Base-by-base conservation (phyloP, 2,797 vertebrate genomes). In the Ibycter americanus region DNA sequence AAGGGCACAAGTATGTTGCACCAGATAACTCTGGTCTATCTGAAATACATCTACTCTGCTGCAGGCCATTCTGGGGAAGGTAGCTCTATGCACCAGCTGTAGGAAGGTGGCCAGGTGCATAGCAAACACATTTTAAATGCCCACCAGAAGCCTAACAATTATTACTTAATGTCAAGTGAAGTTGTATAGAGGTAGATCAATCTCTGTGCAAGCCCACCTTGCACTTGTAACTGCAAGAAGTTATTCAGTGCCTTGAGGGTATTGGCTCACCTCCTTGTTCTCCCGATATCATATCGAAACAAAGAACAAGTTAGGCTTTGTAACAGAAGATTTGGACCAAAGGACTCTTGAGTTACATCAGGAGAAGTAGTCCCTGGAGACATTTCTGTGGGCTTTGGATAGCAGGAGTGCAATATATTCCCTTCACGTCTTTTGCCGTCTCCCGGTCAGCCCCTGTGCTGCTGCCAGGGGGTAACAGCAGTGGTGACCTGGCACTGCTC, bases 391-490 rank as follows among this genome's bases (percentile, higher is more conserved):
- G 21, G 47, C 55, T 54, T 32, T 65, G 68, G 71, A n/a, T 52
- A 56, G 46, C 66, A 65, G 42, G 46, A 94, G 27, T 26, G 29
- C 67, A 59, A 15, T 19, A 5, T n/a, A 49, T 66, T 87, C 49
- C 55, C 47, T 79, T 61, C 47, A 32, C 32, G n/a, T 66, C 66
- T 46, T 74, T 9, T 79, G 32, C 71, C 80, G 70, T 66, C 38
- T 91, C 23, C 32, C 17, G 12, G 16, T 49, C 55, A 66, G 70
- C 26, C 38, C 34, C 12, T 3, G 10, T 55, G 27, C 40, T 59
- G 40, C 31, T 46, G 73, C 73, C 36, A 23, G 54, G 56, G 40
- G 11, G 10, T 44, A 27, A 55, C 0, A 0, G n/a, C 23, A 5
- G 55, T 12, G 31, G 55, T 78, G 82, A 74, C 55, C 83, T 78